Conservation (phyloP, 2,113 vertebrate genomes). For the Aegithalos caudatus region DNA sequence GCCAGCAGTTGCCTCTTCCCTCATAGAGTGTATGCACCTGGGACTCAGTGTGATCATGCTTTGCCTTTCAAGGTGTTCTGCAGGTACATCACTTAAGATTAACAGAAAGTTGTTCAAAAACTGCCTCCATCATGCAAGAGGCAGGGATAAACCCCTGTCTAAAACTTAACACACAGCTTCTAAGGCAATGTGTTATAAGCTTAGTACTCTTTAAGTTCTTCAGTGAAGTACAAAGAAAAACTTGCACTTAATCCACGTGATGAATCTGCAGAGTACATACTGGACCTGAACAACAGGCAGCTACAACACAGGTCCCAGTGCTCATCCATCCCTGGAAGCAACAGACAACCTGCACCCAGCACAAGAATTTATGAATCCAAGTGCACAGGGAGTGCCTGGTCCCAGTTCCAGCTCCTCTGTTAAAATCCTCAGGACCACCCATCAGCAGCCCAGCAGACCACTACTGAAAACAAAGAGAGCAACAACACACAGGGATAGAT, state of each 20-base stretch:
- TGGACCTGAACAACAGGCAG: neutral
- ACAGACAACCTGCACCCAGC: neutral
- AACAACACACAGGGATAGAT: fast-evolving
- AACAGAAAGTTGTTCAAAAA: neutral
- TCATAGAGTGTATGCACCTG: neutral
- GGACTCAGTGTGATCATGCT: neutral
- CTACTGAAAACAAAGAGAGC: neutral
- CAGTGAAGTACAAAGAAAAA: neutral
- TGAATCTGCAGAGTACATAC: neutral
- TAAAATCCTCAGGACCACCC: neutral
- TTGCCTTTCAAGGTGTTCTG: neutral
- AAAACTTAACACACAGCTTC: neutral
- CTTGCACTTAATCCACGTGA: neutral
- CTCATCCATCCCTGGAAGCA: neutral
- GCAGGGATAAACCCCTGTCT: neutral
- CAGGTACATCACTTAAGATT: neutral
- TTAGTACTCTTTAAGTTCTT: neutral
- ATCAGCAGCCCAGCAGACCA: neutral
- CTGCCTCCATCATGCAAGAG: neutral
- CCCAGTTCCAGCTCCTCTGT: neutral
- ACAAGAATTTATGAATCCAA: neutral
- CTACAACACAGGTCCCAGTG: neutral
- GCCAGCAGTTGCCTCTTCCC: neutral
- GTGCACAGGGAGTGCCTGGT: neutral
- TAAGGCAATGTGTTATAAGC: neutral